These are phyloP conservation scores for Mallateleia sp. DNA, from an alignment of 2,888 invertebrate genomes.

Conservation along the genomic window DNA sequence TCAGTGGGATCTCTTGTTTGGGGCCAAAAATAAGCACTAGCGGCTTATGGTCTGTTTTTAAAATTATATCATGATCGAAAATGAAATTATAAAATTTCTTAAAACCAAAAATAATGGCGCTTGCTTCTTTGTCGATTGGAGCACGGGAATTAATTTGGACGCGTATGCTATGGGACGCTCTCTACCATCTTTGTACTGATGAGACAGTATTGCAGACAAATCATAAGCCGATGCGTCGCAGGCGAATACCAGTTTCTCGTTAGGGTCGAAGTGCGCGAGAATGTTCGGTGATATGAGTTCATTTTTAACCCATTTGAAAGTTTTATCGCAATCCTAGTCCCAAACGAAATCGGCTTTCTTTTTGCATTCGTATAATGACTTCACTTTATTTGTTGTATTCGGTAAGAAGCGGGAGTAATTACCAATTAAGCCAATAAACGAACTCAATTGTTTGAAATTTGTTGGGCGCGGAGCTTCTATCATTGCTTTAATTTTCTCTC, in stretches of 20 bases:
- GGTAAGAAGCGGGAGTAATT: background rate
- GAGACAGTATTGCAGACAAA: constrained; percentile 17
- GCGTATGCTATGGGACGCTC: constrained; percentile 18
- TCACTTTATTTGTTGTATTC: background rate
- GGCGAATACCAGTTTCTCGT: constrained; percentile 15
- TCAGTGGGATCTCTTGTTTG: too few relatives aligned
- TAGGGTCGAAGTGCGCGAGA: constrained; percentile 14
- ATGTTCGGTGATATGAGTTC: constrained; percentile 58
- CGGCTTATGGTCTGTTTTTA: too few relatives aligned
- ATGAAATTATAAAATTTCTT: too few relatives aligned
- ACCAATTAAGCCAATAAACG: background rate
- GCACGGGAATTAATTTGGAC: constrained; percentile 4
- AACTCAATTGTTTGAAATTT: background rate
- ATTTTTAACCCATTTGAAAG: constrained; percentile 69
- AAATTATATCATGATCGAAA: too few relatives aligned
- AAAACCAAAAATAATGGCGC: too few relatives aligned
- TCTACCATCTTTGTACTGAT: constrained; percentile 12
- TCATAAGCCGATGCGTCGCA: constrained; percentile 11
- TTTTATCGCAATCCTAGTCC: constrained; percentile 58
- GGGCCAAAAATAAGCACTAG: too few relatives aligned
- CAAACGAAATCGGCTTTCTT: constrained; percentile 22
- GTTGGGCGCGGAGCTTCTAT: background rate
- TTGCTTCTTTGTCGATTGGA: too few relatives aligned
- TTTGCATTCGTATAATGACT: background rate
- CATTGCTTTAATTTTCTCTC: background rate